Evolutionary conservation across 64 coral and sea anemone genomes (phyloP).

Genomic region (Pachyseris speciosa): DNA sequence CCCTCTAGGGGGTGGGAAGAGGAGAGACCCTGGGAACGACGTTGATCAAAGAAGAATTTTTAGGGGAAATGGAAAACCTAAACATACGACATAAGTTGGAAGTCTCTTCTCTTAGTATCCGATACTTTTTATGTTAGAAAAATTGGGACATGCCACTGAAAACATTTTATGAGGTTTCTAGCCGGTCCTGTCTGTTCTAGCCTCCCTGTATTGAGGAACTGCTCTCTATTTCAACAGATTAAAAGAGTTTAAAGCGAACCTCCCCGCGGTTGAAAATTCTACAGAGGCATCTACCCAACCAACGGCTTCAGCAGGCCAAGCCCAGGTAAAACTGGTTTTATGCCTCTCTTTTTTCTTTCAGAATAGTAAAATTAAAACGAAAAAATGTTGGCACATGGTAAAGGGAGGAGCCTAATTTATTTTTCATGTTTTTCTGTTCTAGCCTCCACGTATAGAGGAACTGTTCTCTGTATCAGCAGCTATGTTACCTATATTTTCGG

Average conservation of each 20-base stretch:
- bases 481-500: conserved; percentile 60
- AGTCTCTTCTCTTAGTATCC: too few species aligned
- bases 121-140: too few species aligned
- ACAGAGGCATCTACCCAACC: too few species aligned
- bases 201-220: neutral
- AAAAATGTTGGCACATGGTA: too few species aligned
- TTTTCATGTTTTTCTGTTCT: neutral
- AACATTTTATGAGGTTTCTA: too few species aligned
- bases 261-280: neutral
- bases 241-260: conserved; percentile 24
- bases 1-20: too few species aligned
- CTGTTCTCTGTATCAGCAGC: conserved; percentile 90
- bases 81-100: too few species aligned
- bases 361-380: neutral
- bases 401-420: neutral
- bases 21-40: too few species aligned
- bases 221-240: neutral
- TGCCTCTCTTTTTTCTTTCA: neutral
- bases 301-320: neutral
- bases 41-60: too few species aligned
- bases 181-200: too few species aligned
- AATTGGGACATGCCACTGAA: too few species aligned
- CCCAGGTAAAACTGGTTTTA: neutral
- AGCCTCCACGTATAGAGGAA: conserved; percentile 93
- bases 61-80: too few species aligned